Evolutionary conservation across 2,113 vertebrate genomes (phyloP).

Genomic region (Camelus bactrianus): DNA sequence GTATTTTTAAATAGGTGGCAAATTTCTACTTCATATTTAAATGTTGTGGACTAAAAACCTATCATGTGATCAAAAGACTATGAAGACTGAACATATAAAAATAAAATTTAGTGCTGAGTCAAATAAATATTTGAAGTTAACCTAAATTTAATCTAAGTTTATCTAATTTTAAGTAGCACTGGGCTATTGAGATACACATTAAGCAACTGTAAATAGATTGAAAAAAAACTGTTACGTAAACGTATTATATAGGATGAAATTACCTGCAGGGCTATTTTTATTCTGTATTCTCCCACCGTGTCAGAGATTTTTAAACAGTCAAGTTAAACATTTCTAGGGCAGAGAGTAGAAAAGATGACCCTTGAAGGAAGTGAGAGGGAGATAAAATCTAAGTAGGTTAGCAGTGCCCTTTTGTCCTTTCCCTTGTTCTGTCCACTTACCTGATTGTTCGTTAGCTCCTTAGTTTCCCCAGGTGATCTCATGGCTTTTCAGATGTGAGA

Average conservation of each 20-base stretch:
- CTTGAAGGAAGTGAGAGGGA: not conserved
- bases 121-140: not conserved
- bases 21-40: not conserved
- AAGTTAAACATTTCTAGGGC: not conserved
- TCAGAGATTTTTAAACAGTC: constrained; percentile 18
- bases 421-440: not conserved
- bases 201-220: not conserved
- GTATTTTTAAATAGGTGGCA: not conserved
- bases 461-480: not conserved
- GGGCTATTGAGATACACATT: not conserved
- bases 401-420: not conserved
- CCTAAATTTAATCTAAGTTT: not conserved
- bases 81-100: not conserved
- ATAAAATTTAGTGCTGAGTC: not conserved
- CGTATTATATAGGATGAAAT: constrained; percentile 36
- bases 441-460: not conserved
- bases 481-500: not conserved
- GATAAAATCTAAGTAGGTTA: not conserved
- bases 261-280: constrained; percentile 68
- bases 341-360: not conserved
- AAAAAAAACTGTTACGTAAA: not conserved
- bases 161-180: not conserved
- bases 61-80: not conserved
- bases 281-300: constrained; percentile 57
- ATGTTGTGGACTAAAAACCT: not conserved